phyloP scores from a whole-genome alignment of 2,888 invertebrate genomes.

The Tanypteryx hageni region DNA sequence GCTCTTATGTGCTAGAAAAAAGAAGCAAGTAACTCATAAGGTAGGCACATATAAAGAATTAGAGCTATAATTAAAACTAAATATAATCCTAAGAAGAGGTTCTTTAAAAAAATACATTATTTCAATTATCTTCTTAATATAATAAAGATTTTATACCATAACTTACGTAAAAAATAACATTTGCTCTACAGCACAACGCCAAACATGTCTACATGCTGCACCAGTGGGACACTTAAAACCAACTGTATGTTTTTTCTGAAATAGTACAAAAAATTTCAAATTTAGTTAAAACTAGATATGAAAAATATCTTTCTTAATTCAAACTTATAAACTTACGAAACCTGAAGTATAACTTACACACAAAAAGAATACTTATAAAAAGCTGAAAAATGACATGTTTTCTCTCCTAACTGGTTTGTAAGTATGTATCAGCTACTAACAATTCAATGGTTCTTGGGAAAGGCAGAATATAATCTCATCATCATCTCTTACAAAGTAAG shows the following conservation, averaged over 20 bases:
- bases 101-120: constrained; percentile 39
- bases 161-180: constrained; percentile 98
- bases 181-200: constrained; percentile 98
- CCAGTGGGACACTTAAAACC: constrained; percentile 97
- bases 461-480: too few relatives aligned
- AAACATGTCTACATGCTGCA: constrained; percentile 95
- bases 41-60: not conserved
- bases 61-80: constrained; percentile 61
- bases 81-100: constrained; percentile 24
- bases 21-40: not conserved
- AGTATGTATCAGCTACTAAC: too few relatives aligned
- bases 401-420: too few relatives aligned
- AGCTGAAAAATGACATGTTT: too few relatives aligned
- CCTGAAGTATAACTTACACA: too few relatives aligned
- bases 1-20: not conserved
- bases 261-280: constrained; percentile 70
- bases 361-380: too few relatives aligned
- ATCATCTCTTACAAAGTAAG: too few relatives aligned
- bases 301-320: too few relatives aligned
- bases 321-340: too few relatives aligned
- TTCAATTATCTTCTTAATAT: constrained; percentile 20
- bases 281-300: too few relatives aligned
- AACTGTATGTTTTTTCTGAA: constrained; percentile 93
- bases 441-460: too few relatives aligned
- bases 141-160: constrained; percentile 44